Evolutionary conservation across 2,888 invertebrate genomes (phyloP).

Genomic region (Mimas tiliae): DNA sequence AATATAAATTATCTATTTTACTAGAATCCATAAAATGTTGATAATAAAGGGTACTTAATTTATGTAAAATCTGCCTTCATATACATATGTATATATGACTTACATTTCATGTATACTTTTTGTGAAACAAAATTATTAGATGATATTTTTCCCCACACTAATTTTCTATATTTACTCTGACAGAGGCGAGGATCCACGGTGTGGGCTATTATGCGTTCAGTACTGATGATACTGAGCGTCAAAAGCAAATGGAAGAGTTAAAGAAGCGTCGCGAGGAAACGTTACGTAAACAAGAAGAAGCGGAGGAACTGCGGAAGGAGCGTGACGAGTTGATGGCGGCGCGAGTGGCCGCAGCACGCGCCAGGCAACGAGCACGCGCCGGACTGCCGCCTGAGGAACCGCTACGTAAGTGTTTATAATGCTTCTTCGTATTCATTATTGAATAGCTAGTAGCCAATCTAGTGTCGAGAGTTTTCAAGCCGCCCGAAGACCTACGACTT

Average conservation of each 20-base stretch:
- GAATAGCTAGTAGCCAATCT: too few relatives aligned
- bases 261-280: constrained; percentile 89
- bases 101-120: too few relatives aligned
- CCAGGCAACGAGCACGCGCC: constrained; percentile 88
- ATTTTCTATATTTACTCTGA: constrained; percentile 18
- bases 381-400: constrained; percentile 89
- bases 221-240: constrained; percentile 91
- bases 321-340: constrained; percentile 88
- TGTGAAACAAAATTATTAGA: not conserved
- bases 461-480: too few relatives aligned
- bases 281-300: constrained; percentile 86
- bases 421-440: too few relatives aligned
- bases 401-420: constrained; percentile 61
- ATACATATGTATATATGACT: too few relatives aligned
- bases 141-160: not conserved
- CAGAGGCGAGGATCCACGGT: constrained; percentile 96
- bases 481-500: too few relatives aligned
- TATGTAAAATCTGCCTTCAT: too few relatives aligned
- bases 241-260: constrained; percentile 92
- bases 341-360: constrained; percentile 89
- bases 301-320: constrained; percentile 84
- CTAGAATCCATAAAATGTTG: too few relatives aligned
- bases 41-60: too few relatives aligned
- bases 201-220: constrained; percentile 97
- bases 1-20: too few relatives aligned